phyloP scores from a whole-genome alignment of 53 echinoderm and acorn worm species.

The Glandiceps talaboti region DNA sequence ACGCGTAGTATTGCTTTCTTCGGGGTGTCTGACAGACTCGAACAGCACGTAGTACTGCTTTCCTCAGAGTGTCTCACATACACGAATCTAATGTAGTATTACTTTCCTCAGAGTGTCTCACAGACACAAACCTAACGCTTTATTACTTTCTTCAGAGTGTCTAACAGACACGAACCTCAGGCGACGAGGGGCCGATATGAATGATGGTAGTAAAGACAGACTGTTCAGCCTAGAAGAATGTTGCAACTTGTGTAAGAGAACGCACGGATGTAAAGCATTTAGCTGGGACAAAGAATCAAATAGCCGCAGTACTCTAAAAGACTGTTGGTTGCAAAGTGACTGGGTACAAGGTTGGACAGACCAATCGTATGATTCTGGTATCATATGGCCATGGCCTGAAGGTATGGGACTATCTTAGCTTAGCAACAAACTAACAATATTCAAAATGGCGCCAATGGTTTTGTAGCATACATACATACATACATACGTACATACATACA shows the following conservation, averaged over 20 bases:
- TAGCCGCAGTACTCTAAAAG: background rate
- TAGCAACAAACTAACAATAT: too few relatives aligned
- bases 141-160: background rate
- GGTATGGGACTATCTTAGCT: too few relatives aligned
- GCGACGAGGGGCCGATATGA: background rate
- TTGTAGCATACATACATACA: too few relatives aligned
- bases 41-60: too few relatives aligned
- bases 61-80: too few relatives aligned
- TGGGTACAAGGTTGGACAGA: background rate
- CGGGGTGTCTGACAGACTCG: too few relatives aligned
- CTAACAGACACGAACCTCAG: background rate
- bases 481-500: background rate
- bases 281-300: background rate
- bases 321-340: background rate
- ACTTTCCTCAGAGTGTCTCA: too few relatives aligned
- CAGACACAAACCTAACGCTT: too few relatives aligned
- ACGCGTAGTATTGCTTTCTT: too few relatives aligned
- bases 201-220: background rate
- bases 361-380: background rate
- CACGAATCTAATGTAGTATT: too few relatives aligned
- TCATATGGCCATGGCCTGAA: background rate
- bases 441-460: too few relatives aligned
- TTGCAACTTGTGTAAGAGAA: background rate
- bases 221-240: background rate
- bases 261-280: background rate